These are phyloP conservation scores for Notoglanidium macrostoma DNA, from an alignment of 2,797 vertebrate species.

Conservation along the genomic window DNA sequence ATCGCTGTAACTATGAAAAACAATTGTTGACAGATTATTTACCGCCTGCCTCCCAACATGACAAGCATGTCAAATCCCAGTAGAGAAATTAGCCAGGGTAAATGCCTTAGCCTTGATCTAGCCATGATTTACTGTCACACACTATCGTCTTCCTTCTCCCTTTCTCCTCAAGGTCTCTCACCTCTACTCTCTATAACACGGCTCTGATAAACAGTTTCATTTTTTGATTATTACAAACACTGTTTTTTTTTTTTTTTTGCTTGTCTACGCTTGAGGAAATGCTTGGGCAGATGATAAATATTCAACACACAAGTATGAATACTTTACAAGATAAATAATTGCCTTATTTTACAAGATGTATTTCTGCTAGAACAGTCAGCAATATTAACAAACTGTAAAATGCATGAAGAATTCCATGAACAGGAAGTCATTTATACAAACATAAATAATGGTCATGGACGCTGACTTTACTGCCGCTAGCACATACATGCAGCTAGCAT, in stretches of 20 bases:
- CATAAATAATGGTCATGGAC: too few relatives aligned
- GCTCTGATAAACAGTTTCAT: background rate
- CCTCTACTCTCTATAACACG: background rate
- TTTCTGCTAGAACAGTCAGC: background rate
- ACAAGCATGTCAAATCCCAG: conserved; percentile 1
- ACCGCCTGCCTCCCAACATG: too few relatives aligned
- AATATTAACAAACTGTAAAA: background rate
- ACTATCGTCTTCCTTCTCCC: background rate
- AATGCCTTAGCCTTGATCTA: background rate
- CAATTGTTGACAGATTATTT: background rate
- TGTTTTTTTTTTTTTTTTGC: background rate
- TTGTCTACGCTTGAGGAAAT: background rate
- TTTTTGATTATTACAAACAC: background rate
- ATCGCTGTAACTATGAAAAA: background rate
- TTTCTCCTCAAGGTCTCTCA: conserved; percentile 8
- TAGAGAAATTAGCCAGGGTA: background rate
- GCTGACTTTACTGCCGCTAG: too few relatives aligned
- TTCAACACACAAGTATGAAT: background rate
- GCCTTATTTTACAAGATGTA: background rate
- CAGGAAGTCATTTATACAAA: background rate
- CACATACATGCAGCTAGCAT: background rate
- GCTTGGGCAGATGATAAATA: background rate
- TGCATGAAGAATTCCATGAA: background rate
- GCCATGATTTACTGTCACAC: background rate
- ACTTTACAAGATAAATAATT: background rate